Conservation (phyloP, 2,888 invertebrate species). For the Polyommatus iphigenia region DNA sequence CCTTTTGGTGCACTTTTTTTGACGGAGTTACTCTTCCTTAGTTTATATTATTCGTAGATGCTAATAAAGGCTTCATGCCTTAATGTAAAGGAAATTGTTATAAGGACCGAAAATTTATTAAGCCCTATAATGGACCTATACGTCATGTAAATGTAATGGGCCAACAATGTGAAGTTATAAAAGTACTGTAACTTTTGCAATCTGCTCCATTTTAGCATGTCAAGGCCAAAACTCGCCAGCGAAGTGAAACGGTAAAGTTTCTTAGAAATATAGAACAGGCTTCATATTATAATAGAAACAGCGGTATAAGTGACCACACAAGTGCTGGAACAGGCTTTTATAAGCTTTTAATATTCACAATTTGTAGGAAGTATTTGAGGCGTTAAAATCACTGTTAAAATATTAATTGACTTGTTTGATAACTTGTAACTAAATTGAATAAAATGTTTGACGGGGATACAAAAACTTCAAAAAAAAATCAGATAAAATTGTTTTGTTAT, state of each 20-base stretch:
- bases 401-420: too few species aligned
- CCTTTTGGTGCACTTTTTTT: too few species aligned
- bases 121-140: background rate
- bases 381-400: background rate
- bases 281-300: conserved; percentile 23
- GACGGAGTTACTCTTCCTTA: too few species aligned
- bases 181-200: conserved; percentile 16
- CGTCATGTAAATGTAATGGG: background rate
- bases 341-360: background rate
- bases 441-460: too few species aligned
- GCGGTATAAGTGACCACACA: background rate
- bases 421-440: too few species aligned
- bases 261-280: conserved; percentile 25
- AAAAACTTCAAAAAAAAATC: too few species aligned
- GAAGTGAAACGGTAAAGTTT: background rate
- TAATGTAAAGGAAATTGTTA: too few species aligned
- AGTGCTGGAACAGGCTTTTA: conserved; percentile 6
- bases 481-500: too few species aligned
- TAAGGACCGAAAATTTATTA: background rate
- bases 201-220: conserved; percentile 12
- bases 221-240: conserved; percentile 10
- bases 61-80: too few species aligned
- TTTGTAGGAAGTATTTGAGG: background rate
- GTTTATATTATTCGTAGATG: too few species aligned
- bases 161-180: conserved; percentile 34